Base-by-base conservation (phyloP, 1,140 invertebrate species). In the Drosophila rufa region DNA sequence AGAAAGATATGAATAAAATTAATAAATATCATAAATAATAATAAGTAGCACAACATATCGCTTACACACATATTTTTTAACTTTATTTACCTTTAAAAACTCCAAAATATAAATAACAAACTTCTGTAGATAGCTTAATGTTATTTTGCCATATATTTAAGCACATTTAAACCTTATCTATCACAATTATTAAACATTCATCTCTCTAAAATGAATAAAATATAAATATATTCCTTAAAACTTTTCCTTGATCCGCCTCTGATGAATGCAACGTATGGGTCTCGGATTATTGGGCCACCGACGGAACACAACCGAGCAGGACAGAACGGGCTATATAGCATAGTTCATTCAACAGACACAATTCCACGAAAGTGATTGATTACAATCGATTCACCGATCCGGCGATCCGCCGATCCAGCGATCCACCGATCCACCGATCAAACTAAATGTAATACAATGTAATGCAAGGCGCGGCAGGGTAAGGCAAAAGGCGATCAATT, bases 311-410 rank as follows among this genome's bases (percentile, higher is more conserved):
- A 36, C 6, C 6, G 22, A 8, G 19, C n/a, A 27, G 51, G 50
- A 22, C 30, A 19, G 22, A 50, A n/a, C 27, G 19, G 27, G 60
- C 51, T 38, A 36, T 47, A 66, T 46, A 76, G 73, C 80, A 84
- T 84, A 84, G 80, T 87, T 80, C 83, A 87, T 83, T 89, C 71
- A 69, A 43, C 55, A 80, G 74, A 42, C 65, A 73, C 80, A 81
- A 79, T 89, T 89, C 84, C 85, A 89, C 84, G 85, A 90, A 89
- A 89, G 84, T 89, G 84, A 89, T 89, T 89, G 85, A 89, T 89
- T 89, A 89, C 84, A 84, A 90, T 90, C 85, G 62, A 75, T 38
- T 27, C 66, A 58, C 8, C 66, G 68, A 71, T 69, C 25, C 68
- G n/a, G 25, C 27, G 53, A 64, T 59, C 11, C 57, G n/a, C 2